phyloP scores from a whole-genome alignment of 2,888 invertebrate species.

The Synergus umbraculus region DNA sequence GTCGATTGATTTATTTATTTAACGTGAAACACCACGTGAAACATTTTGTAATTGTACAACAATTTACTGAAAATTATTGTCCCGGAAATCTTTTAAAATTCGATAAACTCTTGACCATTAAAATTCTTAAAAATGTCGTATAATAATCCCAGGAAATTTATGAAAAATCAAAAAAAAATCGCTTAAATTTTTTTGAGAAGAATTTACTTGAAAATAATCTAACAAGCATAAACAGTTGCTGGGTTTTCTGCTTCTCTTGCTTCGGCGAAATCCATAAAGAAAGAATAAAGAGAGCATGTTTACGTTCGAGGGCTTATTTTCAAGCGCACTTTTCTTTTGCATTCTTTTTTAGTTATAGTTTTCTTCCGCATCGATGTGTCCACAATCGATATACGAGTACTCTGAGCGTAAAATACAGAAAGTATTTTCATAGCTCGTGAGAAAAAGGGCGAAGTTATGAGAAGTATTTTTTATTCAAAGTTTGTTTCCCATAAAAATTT shows the following conservation, averaged over 20 bases:
- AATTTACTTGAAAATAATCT: too few relatives aligned
- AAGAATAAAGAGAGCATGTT: neutral
- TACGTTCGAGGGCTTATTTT: neutral
- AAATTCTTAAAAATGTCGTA: too few relatives aligned
- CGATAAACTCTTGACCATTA: too few relatives aligned
- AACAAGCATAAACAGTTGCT: too few relatives aligned
- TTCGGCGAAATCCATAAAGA: neutral
- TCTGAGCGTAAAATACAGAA: neutral
- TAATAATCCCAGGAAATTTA: too few relatives aligned
- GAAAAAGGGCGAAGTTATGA: neutral
- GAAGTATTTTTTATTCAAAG: neutral
- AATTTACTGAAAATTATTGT: neutral
- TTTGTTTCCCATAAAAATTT: neutral
- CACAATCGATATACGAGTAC: neutral
- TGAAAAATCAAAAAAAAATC: too few relatives aligned
- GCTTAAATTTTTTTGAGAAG: too few relatives aligned
- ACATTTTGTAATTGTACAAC: neutral
- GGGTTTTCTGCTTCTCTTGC: too few relatives aligned
- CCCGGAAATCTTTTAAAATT: too few relatives aligned
- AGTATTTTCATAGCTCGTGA: neutral
- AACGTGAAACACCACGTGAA: neutral
- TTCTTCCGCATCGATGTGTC: neutral
- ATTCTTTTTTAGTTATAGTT: neutral
- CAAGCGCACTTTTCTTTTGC: neutral
- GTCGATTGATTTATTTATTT: neutral